phyloP scores from a whole-genome alignment of 2,113 vertebrate genomes.

The Leptodactylus fuscus region DNA sequence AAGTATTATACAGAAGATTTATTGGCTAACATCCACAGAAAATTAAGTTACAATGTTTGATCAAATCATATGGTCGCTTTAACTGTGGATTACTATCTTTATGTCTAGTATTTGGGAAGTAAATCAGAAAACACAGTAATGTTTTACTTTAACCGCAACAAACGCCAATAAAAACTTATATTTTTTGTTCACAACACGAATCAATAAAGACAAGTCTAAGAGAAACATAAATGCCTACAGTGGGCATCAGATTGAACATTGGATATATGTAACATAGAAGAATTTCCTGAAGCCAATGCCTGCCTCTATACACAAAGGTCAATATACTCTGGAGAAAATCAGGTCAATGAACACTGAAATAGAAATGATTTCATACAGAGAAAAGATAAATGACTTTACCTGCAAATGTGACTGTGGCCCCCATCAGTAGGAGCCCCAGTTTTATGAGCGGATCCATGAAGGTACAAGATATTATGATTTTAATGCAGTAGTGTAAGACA shows the following conservation, averaged over 20 bases:
- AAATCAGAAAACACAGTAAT: not conserved
- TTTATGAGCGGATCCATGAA: constrained; percentile 22
- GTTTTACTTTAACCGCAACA: not conserved
- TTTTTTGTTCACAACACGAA: not conserved
- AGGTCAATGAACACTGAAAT: not conserved
- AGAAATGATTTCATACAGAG: not conserved
- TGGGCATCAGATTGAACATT: not conserved
- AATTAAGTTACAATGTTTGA: no score
- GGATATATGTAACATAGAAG: not conserved
- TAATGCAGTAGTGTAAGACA: not conserved
- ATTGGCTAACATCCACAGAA: no score
- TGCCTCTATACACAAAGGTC: not conserved
- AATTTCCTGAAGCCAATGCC: not conserved
- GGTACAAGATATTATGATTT: not conserved
- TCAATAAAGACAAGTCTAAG: not conserved
- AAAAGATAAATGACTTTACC: constrained; percentile 26
- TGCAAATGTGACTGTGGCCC: not conserved
- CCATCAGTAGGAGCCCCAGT: constrained; percentile 18
- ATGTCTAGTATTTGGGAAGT: not conserved
- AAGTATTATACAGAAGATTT: no score
- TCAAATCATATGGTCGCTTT: no score
- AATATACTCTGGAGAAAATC: not conserved
- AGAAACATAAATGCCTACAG: not conserved
- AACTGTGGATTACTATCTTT: not conserved
- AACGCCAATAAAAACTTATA: not conserved